Base-by-base conservation (phyloP, 2,797 vertebrate genomes). In the Macropus fuliginosus region DNA sequence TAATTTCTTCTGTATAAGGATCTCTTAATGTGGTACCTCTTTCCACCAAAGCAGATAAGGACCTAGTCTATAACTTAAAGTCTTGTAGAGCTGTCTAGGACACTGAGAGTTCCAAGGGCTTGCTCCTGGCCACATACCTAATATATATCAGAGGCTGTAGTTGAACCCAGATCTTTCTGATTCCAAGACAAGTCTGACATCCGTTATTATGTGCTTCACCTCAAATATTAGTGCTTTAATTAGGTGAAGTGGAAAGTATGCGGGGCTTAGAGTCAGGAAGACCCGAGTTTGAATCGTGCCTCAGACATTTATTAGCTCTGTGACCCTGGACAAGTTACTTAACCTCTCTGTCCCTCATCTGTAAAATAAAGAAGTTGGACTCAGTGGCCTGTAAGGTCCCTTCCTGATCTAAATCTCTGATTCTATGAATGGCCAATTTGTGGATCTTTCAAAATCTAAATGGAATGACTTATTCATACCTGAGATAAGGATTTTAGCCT, bases 401-500 rank as follows among this genome's bases (percentile, higher is more conserved):
- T 81, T 81, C 74, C 74, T 46, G 8, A 27, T 46, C 40, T 81
- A 81, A 81, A 81, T 81, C 74, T 81, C 24, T 46, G 40, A 81
- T 46, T 46, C 74, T 81, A 40, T 46, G 18, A 81, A 31, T 3
- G 27, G 89, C 94, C 87, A 93, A 31, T 94, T 56, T 91, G 55
- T 9, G 50, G 29, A n/a, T 54, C 55, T 95, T 93, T 40, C 55
- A 59, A 52, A 55, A 90, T 54, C 56, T 50, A 54, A 95, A 81
- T 27, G 1, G 12, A 81, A 90, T 90, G 14, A 56, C 52, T 92
- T 91, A 81, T 59, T 62, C 55, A 74, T 97, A 92, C 92, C 66
- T 92, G 92, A n/a, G 54, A 91, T 54, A 54, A 11, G 96, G 57
- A 90, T 87, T 90, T 95, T 74, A 59, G n/a, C 4, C 55, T 56